A percentile compares a stretch with the other conserved stretches of the same genome.
phyloP scores from a whole-genome alignment of 2,888 invertebrate species.

The Amiota minor region DNA sequence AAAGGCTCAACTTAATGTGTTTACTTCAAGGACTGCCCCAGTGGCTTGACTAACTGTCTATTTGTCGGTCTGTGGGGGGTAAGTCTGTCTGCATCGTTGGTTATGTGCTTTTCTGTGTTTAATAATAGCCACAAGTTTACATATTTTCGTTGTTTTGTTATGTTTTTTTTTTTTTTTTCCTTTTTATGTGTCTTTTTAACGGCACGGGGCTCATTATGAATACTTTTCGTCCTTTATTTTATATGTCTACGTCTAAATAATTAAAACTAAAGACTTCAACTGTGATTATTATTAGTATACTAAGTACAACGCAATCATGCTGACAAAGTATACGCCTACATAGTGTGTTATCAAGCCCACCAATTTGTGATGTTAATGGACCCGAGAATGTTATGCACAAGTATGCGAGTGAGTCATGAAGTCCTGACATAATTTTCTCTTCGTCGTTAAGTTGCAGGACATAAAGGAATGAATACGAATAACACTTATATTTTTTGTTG shows the following conservation, averaged over 20 bases:
- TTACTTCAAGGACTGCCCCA: conserved; percentile 9
- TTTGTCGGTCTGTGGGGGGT: no score
- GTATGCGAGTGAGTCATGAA: neutral
- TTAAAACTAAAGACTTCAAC: conserved; percentile 23
- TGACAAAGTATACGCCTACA: neutral
- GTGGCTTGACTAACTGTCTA: neutral
- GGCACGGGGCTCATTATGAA: neutral
- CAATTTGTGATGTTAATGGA: conserved; percentile 12
- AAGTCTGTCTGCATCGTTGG: no score
- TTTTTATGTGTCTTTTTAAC: neutral
- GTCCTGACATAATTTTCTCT: neutral
- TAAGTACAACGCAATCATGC: neutral
- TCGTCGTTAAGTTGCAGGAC: neutral
- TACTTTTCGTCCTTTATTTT: neutral
- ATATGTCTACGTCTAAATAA: neutral
- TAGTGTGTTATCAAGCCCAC: neutral
- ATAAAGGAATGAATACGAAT: neutral
- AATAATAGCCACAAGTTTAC: conserved; percentile 19
- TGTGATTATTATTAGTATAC: conserved; percentile 20
- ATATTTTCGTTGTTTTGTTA: conserved; percentile 2
- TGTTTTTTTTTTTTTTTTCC: neutral
- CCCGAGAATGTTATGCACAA: neutral
- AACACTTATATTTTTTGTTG: conserved; percentile 1
- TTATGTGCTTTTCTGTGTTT: neutral
- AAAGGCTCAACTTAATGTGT: conserved; percentile 22